Evolutionary conservation across 2,797 vertebrate species (phyloP).

Genomic region (Thunnus albacares): DNA sequence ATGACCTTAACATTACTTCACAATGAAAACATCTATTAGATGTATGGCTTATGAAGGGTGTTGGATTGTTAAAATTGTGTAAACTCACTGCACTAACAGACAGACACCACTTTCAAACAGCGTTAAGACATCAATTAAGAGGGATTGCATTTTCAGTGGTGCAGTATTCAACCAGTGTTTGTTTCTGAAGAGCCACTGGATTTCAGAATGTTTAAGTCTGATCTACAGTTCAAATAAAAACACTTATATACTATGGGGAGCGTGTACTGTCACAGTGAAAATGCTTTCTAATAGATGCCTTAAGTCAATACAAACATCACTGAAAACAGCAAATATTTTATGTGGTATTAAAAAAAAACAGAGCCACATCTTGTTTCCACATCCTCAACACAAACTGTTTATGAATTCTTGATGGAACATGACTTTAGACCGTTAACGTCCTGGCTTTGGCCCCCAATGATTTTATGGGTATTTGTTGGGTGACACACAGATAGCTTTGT

Average conservation of each 20-base stretch:
- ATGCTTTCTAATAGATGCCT: background rate
- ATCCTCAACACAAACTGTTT: background rate
- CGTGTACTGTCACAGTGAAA: background rate
- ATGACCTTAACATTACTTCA: no score
- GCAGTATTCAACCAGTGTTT: slow-evolving; percentile 1
- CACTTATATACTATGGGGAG: background rate
- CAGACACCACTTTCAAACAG: background rate
- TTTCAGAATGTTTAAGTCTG: slow-evolving; percentile 13
- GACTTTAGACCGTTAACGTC: background rate
- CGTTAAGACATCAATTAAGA: background rate
- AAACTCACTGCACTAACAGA: background rate
- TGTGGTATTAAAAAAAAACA: background rate
- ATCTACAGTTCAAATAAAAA: slow-evolving; percentile 33
- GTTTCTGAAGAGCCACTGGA: background rate
- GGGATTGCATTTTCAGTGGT: background rate
- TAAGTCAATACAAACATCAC: background rate
- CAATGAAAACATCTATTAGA: no score
- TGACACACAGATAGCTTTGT: background rate
- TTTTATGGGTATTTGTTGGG: background rate
- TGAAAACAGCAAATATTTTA: background rate
- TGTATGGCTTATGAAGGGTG: background rate
- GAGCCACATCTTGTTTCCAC: background rate
- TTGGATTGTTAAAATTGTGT: background rate
- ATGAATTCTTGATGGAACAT: background rate
- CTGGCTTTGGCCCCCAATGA: background rate